Conservation (phyloP, 2,888 invertebrate genomes). For the Stictocephala bisonia region DNA sequence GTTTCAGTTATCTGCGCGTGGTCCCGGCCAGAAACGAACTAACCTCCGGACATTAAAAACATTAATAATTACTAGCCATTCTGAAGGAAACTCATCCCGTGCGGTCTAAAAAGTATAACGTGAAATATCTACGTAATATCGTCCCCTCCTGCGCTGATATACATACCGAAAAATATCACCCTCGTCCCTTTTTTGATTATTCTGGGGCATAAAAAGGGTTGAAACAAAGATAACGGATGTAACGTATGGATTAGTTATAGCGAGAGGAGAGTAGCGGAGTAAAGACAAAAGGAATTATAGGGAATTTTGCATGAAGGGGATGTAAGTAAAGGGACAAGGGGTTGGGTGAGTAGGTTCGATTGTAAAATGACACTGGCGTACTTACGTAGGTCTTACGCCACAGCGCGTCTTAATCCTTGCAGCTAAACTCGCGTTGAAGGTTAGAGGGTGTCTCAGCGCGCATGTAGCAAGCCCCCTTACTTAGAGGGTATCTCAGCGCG, state of each 20-base stretch:
- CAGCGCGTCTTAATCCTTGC: slow-evolving; percentile 10
- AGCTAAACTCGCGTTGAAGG: too few species aligned
- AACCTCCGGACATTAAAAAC: slow-evolving; percentile 43
- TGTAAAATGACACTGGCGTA: slow-evolving; percentile 48
- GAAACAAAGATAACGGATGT: slow-evolving; percentile 62
- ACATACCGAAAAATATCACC: slow-evolving; percentile 56
- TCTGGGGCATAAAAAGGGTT: slow-evolving; percentile 61
- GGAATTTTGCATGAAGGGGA: slow-evolving; percentile 54
- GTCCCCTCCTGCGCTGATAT: slow-evolving; percentile 54
- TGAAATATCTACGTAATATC: slow-evolving; percentile 55
- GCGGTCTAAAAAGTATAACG: slow-evolving; percentile 53
- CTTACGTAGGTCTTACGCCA: slow-evolving; percentile 4
- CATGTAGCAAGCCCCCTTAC: too few species aligned
- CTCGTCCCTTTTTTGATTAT: slow-evolving; percentile 58
- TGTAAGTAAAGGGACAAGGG: slow-evolving; percentile 47
- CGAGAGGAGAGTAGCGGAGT: slow-evolving; percentile 45
- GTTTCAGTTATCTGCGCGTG: slow-evolving; percentile 34
- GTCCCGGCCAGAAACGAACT: slow-evolving; percentile 36
- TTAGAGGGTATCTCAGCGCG: too few species aligned
- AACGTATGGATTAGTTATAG: slow-evolving; percentile 59
- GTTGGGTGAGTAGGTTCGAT: slow-evolving; percentile 44
- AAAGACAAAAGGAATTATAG: slow-evolving; percentile 58
- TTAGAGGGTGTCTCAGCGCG: too few species aligned
- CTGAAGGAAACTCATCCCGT: slow-evolving; percentile 51
- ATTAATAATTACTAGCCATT: slow-evolving; percentile 51